Percentiles rank a stretch among this genome's conserved stretches.
Conservation (phyloP, 1,140 invertebrate genomes). For the Cylas formicarius region DNA sequence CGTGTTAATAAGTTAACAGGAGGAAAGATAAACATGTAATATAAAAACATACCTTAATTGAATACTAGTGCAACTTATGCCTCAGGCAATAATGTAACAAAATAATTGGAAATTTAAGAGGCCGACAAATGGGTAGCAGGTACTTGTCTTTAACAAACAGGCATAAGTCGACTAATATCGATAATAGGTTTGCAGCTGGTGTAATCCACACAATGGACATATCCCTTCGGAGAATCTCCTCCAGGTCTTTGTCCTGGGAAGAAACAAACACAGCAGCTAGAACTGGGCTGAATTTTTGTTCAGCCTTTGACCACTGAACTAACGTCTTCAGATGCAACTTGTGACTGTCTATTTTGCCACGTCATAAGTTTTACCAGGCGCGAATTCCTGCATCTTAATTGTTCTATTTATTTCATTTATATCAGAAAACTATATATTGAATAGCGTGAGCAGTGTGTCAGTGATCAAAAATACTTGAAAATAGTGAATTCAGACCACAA, state of each 20-base stretch:
- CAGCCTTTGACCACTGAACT: background rate
- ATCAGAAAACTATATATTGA: too few species aligned
- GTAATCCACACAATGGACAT: constrained; percentile 35
- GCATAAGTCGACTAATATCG: constrained; percentile 39
- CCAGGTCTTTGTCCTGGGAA: constrained; percentile 32
- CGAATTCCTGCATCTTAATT: too few species aligned
- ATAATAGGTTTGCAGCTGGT: constrained; percentile 39
- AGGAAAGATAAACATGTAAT: constrained; percentile 4
- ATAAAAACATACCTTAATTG: constrained; percentile 25
- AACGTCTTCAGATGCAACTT: background rate
- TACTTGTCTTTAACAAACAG: constrained; percentile 41
- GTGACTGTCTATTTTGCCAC: too few species aligned
- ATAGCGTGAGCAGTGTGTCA: too few species aligned
- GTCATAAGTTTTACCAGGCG: too few species aligned
- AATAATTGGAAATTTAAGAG: constrained; percentile 43
- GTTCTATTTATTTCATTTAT: too few species aligned
- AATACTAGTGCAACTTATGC: constrained; percentile 33
- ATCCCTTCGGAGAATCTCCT: constrained; percentile 33
- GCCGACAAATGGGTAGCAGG: constrained; percentile 40
- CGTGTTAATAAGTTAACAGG: too few species aligned
- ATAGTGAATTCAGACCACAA: too few species aligned
- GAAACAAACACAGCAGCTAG: constrained; percentile 36
- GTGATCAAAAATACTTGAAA: too few species aligned
- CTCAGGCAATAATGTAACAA: constrained; percentile 41
- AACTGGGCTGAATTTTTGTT: constrained; percentile 19